Evolutionary conservation across 2,113 vertebrate genomes (phyloP), one percentile per base, ranked within the genome.

Genomic region (Merops nubicus): DNA sequence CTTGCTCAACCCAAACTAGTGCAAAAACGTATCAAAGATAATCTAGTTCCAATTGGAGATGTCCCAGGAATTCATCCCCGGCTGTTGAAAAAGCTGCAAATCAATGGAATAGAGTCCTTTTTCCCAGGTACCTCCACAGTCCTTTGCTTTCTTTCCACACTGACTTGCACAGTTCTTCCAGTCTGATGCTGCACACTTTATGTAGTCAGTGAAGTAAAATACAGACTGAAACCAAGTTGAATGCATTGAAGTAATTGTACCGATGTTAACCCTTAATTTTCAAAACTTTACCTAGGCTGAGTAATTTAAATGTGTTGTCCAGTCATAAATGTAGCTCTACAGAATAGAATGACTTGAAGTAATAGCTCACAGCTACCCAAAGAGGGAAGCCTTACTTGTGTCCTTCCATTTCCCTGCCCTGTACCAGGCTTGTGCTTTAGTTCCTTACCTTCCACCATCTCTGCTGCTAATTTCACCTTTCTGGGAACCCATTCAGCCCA

Each of bases 1-100:
- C 97, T 99, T 12, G 98, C 99, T 85, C 88, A 99, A 59, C 99
- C 99, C 9, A 98, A 98, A 29, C 85, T 97, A 15, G 97, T 99
- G 60, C 97, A 98, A 26, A 98, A 97, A 86, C 97, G 98, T 59
- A 98, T 99, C 91, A 99, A 97, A 21, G 97, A 98, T 33, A 98
- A 99, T 77, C 96, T 99, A 9, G 91, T 98, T 31, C 98, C 98
- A 0, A 4, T 99, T 2, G 45, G 87, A 29, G 97, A 98, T 7
- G 62, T 99, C 54, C 97, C 98, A 14, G 98, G 97, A n/a, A 97
- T 99, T 40, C 98, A 98, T 59, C 97, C 98, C 33, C 96, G 88
- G 25, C 94, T 99, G 7, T 28, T 97, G 54, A 99, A 97, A 83
- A 98, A 98, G 82, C 97, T 99, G 34, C 95, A 98, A 1, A 92